phyloP scores from a whole-genome alignment of 2,888 invertebrate species.

The Pomacea canaliculata region DNA sequence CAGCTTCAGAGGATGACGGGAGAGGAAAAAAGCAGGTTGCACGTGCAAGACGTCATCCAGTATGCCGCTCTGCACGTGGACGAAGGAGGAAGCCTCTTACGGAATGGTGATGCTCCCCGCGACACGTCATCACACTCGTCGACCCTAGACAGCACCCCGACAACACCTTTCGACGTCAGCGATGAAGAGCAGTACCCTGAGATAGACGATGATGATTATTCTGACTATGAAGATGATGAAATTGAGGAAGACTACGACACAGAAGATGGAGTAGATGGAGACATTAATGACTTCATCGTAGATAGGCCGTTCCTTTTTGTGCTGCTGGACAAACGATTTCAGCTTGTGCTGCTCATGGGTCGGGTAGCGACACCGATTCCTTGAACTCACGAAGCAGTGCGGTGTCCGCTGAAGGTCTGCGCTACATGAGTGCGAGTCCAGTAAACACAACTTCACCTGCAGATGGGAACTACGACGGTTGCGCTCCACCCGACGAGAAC shows the following conservation, averaged over 20 bases:
- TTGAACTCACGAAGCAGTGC: not conserved
- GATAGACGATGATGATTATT: not conserved
- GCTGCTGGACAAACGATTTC: slow-evolving; percentile 8
- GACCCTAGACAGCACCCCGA: no score
- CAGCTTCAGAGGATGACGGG: slow-evolving; percentile 22
- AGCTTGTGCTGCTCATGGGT: slow-evolving; percentile 14
- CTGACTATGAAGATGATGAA: slow-evolving; percentile 1
- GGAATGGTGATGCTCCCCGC: not conserved
- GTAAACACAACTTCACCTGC: no score
- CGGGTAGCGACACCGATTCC: slow-evolving; percentile 11
- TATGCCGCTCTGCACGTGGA: slow-evolving; percentile 13
- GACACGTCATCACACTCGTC: no score
- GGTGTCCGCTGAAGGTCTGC: no score
- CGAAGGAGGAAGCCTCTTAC: not conserved
- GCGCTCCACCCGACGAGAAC: no score
- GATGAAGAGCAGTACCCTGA: not conserved
- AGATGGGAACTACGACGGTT: no score
- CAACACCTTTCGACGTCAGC: no score
- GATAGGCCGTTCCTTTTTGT: slow-evolving; percentile 15
- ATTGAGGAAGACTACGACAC: slow-evolving; percentile 9
- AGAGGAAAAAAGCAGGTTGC: slow-evolving; percentile 9
- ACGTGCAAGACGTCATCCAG: slow-evolving; percentile 17
- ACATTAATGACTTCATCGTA: slow-evolving; percentile 1
- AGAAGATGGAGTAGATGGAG: slow-evolving; percentile 1
- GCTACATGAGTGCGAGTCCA: not conserved